A percentile compares a stretch with the other conserved stretches of the same genome.
Conservation (phyloP, 1,140 invertebrate genomes). For the Meloidogyne hapla region DNA sequence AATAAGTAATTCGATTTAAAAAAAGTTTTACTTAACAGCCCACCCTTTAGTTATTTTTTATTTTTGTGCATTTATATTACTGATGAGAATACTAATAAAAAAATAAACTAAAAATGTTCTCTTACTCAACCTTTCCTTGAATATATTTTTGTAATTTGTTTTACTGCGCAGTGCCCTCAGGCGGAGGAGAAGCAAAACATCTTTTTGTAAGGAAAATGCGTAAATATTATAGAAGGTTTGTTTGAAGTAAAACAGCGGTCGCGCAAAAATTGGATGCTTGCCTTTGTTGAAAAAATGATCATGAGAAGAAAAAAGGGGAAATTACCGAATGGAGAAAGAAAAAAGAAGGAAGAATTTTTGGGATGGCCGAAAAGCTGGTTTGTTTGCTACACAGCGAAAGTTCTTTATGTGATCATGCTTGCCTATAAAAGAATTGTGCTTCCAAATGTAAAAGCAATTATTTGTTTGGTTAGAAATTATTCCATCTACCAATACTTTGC, state of each 20-base stretch:
- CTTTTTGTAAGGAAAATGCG: not conserved
- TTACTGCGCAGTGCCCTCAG: not conserved
- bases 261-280: not conserved
- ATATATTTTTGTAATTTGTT: not conserved
- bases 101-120: not conserved
- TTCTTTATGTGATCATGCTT: not conserved
- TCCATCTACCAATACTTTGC: not conserved
- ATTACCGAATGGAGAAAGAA: not conserved
- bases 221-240: not conserved
- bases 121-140: not conserved
- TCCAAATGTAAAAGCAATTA: not conserved
- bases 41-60: not conserved
- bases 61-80: not conserved
- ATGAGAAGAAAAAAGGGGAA: not conserved
- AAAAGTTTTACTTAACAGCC: not conserved
- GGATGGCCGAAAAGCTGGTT: constrained; percentile 1
- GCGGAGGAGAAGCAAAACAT: not conserved
- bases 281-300: not conserved
- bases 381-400: not conserved
- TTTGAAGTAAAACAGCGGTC: not conserved
- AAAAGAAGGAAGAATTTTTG: not conserved
- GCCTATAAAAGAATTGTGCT: not conserved
- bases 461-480: not conserved
- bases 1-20: not conserved
- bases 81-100: not conserved